These are phyloP conservation scores for Parapsyche elsis DNA, from an alignment of 1,140 invertebrate species.

Conservation along the genomic window DNA sequence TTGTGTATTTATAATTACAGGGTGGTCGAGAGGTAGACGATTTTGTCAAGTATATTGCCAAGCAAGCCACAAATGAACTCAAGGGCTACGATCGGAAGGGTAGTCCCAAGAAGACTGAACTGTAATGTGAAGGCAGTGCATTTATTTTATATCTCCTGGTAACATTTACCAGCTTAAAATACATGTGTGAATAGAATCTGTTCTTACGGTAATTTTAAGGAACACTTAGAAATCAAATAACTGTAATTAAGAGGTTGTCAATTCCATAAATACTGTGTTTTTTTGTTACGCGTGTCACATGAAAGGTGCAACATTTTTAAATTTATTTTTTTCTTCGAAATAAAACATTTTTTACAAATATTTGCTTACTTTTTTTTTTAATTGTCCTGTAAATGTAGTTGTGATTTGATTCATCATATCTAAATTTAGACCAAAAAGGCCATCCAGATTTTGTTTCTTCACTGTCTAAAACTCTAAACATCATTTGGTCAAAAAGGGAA, in stretches of 20 bases:
- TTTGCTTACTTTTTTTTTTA: conserved; percentile 35
- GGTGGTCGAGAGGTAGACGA: conserved; percentile 95
- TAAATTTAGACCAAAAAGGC: no score
- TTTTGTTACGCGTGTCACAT: conserved; percentile 35
- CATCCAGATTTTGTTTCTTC: no score
- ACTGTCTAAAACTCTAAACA: no score
- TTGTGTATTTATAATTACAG: conserved; percentile 68
- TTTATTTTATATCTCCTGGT: conserved; percentile 47
- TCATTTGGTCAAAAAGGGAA: no score
- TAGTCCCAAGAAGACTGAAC: conserved; percentile 83
- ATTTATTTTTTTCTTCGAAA: conserved; percentile 48
- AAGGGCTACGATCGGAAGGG: conserved; percentile 91
- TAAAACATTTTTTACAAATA: conserved; percentile 42
- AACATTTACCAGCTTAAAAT: conserved; percentile 55
- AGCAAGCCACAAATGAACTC: conserved; percentile 90
- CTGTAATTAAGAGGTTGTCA: conserved; percentile 49
- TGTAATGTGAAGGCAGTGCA: conserved; percentile 58
- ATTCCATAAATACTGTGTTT: conserved; percentile 53
- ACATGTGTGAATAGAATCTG: conserved; percentile 39
- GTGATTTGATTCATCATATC: no score
- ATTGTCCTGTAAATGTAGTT: no score
- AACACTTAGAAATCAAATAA: conserved; percentile 17
- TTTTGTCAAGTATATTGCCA: conserved; percentile 96
- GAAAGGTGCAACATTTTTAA: conserved; percentile 33
- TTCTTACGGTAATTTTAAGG: conserved; percentile 41